These are phyloP conservation scores for Amblyjoppa proteus DNA, from an alignment of 2,888 invertebrate genomes.

Conservation along the genomic window DNA sequence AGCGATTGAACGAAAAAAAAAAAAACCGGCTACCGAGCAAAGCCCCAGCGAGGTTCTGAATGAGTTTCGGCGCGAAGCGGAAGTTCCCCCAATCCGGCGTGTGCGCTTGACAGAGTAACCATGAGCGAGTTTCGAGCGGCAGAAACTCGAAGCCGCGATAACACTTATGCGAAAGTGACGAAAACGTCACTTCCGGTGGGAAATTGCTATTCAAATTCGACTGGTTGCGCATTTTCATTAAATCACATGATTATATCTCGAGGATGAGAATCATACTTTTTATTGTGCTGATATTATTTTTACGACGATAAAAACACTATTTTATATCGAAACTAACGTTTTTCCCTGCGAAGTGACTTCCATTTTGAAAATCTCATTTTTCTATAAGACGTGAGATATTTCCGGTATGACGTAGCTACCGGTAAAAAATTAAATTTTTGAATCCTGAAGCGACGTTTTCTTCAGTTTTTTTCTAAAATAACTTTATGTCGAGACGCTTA, in stretches of 20 bases:
- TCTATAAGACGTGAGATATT: too few species aligned
- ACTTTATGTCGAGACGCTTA: neutral
- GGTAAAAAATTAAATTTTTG: too few species aligned
- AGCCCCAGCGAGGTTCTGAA: slow-evolving; percentile 9
- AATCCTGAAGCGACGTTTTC: too few species aligned
- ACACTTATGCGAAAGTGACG: neutral
- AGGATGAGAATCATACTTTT: too few species aligned
- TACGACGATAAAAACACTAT: too few species aligned
- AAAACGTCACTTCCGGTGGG: neutral
- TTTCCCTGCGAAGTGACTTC: too few species aligned
- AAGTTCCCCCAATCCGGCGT: slow-evolving; percentile 48
- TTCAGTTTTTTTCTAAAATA: too few species aligned
- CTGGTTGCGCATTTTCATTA: neutral
- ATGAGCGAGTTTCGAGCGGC: neutral
- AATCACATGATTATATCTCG: neutral
- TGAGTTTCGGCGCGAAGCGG: slow-evolving; percentile 74
- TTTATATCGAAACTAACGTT: too few species aligned
- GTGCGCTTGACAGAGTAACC: neutral
- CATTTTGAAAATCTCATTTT: too few species aligned
- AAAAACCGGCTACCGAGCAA: neutral
- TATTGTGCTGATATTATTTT: too few species aligned
- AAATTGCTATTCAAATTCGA: neutral
- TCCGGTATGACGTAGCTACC: too few species aligned
- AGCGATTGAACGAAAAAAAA: neutral
- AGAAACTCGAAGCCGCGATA: neutral